phyloP scores from a whole-genome alignment of 2,888 invertebrate genomes.

The Volucella inflata region DNA sequence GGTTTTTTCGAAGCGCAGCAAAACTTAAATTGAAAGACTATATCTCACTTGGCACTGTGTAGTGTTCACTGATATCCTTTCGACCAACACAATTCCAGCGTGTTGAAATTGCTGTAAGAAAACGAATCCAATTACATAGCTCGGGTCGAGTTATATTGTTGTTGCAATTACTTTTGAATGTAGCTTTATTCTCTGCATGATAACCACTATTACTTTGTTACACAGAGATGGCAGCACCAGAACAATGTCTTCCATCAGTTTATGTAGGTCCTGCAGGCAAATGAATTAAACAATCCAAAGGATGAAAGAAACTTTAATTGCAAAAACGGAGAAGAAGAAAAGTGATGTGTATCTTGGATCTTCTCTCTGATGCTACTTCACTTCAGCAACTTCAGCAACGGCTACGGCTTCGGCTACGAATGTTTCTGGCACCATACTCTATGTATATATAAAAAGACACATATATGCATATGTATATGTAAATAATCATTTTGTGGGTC shows the following conservation, averaged over 20 bases:
- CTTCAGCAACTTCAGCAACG: too few species aligned
- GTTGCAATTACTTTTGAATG: conserved; percentile 33
- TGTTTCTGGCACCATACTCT: not conserved
- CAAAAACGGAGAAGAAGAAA: conserved; percentile 48
- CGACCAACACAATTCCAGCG: conserved; percentile 46
- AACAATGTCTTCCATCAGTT: not conserved
- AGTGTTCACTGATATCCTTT: conserved; percentile 61
- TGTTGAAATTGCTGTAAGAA: conserved; percentile 62
- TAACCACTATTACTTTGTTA: conserved; percentile 45
- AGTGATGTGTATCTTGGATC: conserved; percentile 59
- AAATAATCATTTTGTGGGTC: conserved; percentile 40
- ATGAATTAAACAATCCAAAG: conserved; percentile 61
- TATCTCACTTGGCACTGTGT: conserved; percentile 54
- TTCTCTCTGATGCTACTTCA: conserved; percentile 16
- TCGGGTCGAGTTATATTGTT: conserved; percentile 22
- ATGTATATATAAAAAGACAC: not conserved
- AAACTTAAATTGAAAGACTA: conserved; percentile 37
- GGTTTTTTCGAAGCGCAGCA: conserved; percentile 4
- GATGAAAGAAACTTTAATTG: conserved; percentile 71
- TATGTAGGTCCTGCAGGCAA: conserved; percentile 49
- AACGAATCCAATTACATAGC: conserved; percentile 68
- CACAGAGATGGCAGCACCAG: conserved; percentile 59
- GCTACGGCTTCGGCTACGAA: not conserved
- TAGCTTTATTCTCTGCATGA: conserved; percentile 36
- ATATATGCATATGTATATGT: not conserved